Percentiles rank a stretch among this genome's conserved stretches.
Evolutionary conservation across 2,113 vertebrate genomes (phyloP).

Genomic region (Balaeniceps rex): DNA sequence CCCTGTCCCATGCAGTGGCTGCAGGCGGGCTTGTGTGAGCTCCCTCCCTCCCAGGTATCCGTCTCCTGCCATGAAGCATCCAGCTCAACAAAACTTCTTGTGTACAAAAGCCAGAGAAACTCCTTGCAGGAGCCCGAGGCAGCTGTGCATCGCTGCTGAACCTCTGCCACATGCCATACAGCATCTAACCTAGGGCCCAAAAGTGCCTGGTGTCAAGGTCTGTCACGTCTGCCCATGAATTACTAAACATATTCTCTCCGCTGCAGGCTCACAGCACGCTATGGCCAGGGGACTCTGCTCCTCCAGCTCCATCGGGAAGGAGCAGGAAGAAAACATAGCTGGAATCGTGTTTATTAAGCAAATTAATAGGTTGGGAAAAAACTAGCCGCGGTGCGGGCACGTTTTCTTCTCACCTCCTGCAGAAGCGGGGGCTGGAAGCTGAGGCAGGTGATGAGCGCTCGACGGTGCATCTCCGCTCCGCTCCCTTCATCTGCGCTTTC

Average conservation of each 20-base stretch:
- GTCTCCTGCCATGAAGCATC: neutral
- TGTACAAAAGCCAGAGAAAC: neutral
- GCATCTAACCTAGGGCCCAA: neutral
- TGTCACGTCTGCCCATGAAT: neutral
- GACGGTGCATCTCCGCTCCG: rapidly evolving
- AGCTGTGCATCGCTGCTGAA: neutral
- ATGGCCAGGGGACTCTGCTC: neutral
- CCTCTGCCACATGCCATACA: neutral
- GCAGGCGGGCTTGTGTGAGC: neutral
- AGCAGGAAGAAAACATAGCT: neutral
- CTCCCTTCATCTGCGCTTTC: neutral
- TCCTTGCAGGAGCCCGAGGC: constrained; percentile 2
- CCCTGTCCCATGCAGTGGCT: neutral
- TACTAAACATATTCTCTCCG: neutral
- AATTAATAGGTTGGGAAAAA: neutral
- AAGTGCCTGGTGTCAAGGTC: neutral
- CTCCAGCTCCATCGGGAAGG: neutral
- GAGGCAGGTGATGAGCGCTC: neutral
- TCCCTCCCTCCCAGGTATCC: neutral
- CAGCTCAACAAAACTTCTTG: neutral
- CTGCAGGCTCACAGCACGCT: neutral
- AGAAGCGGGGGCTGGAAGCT: neutral
- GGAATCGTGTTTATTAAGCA: constrained; percentile 2
- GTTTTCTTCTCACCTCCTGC: neutral
- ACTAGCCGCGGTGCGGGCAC: neutral